These are phyloP conservation scores for Mixornis gularis DNA, from an alignment of 2,113 vertebrate genomes.

Conservation along the genomic window DNA sequence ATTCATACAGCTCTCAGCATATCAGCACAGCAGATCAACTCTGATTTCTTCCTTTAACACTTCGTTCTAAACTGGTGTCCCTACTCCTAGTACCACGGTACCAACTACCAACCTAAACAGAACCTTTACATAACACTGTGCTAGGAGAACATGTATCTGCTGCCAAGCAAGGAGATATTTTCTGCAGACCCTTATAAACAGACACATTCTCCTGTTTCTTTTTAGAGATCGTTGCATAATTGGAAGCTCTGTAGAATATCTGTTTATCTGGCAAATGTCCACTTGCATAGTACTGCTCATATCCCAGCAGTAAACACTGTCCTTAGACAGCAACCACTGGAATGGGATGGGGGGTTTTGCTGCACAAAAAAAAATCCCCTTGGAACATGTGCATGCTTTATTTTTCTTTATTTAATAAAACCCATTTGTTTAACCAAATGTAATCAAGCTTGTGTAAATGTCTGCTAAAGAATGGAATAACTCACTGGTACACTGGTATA, in stretches of 20 bases:
- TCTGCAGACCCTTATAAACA: conserved; percentile 53
- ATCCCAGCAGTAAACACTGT: conserved; percentile 39
- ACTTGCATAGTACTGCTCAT: conserved; percentile 34
- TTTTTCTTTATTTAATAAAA: neutral
- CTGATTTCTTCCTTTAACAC: neutral
- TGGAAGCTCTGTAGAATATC: conserved; percentile 59
- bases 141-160: neutral
- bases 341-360: neutral
- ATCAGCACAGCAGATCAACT: neutral
- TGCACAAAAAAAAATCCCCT: neutral
- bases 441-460: neutral
- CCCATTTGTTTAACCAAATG: neutral
- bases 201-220: conserved; percentile 54
- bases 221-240: conserved; percentile 53
- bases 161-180: conserved; percentile 39
- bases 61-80: neutral
- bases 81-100: neutral
- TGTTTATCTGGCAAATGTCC: conserved; percentile 52
- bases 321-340: neutral
- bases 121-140: conserved; percentile 7
- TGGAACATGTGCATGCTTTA: neutral
- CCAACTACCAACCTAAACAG: neutral
- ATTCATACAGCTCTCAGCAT: neutral
- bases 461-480: neutral
- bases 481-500: neutral